Conservation (phyloP, 2,888 invertebrate species). For the Stenodera caucasica region DNA sequence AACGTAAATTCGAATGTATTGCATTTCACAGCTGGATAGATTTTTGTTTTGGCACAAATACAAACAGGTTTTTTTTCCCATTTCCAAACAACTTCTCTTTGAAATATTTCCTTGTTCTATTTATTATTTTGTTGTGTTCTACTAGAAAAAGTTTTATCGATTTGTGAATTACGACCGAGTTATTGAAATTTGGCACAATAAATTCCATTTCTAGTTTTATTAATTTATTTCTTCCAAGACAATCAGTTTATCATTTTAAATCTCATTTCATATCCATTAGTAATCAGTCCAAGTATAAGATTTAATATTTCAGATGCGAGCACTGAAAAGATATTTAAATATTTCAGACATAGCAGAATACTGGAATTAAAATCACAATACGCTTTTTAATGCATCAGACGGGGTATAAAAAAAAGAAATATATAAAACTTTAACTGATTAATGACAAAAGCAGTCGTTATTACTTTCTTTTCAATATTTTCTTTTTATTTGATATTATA, state of each 20-base stretch:
- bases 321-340: neutral
- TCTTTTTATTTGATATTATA: neutral
- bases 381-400: neutral
- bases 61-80: neutral
- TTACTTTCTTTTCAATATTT: neutral
- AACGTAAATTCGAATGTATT: neutral
- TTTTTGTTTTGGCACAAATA: neutral
- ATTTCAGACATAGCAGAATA: neutral
- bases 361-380: neutral
- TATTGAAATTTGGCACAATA: too few relatives aligned
- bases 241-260: neutral
- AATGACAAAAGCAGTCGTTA: neutral
- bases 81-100: neutral
- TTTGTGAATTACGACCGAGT: too few relatives aligned
- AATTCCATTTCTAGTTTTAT: too few relatives aligned
- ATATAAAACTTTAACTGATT: neutral
- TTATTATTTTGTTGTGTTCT: too few relatives aligned
- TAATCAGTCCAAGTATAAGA: neutral
- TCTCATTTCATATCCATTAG: neutral
- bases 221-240: neutral
- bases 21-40: neutral
- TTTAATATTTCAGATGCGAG: neutral
- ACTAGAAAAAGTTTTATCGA: too few relatives aligned
- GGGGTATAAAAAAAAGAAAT: neutral
- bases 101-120: too few relatives aligned